phyloP scores from a whole-genome alignment of 2,113 vertebrate species.

The Nanorana parkeri region DNA sequence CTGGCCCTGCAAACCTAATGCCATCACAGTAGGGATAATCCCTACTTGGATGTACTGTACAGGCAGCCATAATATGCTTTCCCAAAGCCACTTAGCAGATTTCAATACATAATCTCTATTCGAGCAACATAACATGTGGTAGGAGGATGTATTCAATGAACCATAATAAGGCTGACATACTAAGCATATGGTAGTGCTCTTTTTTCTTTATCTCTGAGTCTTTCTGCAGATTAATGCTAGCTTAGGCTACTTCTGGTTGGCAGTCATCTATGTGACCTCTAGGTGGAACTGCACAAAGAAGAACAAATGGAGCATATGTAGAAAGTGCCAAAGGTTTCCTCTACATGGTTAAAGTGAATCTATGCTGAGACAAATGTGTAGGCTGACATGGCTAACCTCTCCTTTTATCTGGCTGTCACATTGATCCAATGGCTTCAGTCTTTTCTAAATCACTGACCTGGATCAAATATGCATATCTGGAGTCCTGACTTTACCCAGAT shows the following conservation, averaged over 20 bases:
- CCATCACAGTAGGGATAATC: slow-evolving; percentile 45
- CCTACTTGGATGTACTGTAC: slow-evolving; percentile 39
- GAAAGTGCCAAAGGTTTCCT: no score
- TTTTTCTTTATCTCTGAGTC: not conserved
- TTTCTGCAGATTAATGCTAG: slow-evolving; percentile 14
- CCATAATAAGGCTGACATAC: slow-evolving; percentile 34
- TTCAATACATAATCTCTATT: slow-evolving; percentile 54
- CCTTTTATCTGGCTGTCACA: no score
- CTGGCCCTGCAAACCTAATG: slow-evolving; percentile 45
- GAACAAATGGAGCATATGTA: no score
- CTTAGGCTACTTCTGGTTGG: slow-evolving; percentile 10
- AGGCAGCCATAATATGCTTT: slow-evolving; percentile 54
- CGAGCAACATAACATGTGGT: slow-evolving; percentile 47
- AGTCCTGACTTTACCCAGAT: no score
- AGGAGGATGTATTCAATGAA: slow-evolving; percentile 36
- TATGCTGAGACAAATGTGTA: no score
- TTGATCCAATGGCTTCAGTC: no score
- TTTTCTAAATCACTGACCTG: no score
- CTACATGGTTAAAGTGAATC: no score
- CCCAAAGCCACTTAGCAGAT: slow-evolving; percentile 55
- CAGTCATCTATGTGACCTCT: not conserved
- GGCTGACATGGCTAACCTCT: no score
- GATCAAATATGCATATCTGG: no score
- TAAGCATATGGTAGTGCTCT: slow-evolving; percentile 29
- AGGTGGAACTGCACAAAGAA: slow-evolving; percentile 1